Evolutionary conservation across 2,888 invertebrate genomes (phyloP).

Genomic region (Notocelia uddmanniana): DNA sequence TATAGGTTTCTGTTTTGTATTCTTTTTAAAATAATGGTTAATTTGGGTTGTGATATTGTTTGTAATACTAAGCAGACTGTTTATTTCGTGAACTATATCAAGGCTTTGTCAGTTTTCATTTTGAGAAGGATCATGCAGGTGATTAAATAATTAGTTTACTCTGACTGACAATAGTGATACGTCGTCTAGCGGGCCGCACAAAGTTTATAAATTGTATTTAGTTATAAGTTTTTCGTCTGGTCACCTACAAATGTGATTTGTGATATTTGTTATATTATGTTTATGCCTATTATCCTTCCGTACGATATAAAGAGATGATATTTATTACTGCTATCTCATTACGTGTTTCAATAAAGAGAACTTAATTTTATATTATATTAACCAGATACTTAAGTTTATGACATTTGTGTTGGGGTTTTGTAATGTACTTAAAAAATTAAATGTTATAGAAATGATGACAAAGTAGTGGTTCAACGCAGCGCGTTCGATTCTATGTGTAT

Average conservation of each 20-base stretch:
- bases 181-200: background rate
- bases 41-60: conserved; percentile 49
- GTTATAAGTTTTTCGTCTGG: background rate
- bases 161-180: conserved; percentile 6
- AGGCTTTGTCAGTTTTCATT: background rate
- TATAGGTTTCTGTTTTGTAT: background rate
- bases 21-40: background rate
- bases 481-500: background rate
- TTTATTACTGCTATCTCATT: background rate
- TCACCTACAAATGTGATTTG: background rate
- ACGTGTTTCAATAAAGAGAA: background rate
- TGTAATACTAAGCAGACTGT: conserved; percentile 43
- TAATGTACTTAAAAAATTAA: background rate
- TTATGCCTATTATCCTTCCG: background rate
- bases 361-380: background rate
- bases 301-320: background rate
- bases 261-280: background rate
- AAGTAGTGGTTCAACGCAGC: background rate
- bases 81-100: conserved; percentile 14
- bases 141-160: background rate
- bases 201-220: conserved; percentile 3
- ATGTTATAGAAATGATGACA: background rate
- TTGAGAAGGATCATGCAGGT: no score
- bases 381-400: no score
- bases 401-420: background rate